phyloP scores from a whole-genome alignment of 2,888 invertebrate genomes.

The Drosophila siamana region DNA sequence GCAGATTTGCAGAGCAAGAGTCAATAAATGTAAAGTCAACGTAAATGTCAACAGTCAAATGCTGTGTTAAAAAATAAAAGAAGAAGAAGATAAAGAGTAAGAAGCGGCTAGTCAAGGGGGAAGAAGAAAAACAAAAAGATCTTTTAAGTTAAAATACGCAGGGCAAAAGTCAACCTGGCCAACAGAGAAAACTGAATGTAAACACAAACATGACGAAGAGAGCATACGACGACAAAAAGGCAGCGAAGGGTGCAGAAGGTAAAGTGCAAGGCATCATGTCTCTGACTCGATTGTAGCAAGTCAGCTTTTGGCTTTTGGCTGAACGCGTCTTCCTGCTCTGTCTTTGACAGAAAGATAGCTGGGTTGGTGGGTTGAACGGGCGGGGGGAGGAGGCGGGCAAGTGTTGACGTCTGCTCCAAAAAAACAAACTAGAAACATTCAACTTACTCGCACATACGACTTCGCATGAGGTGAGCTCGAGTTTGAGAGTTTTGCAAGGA shows the following conservation, averaged over 20 bases:
- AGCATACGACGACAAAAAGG: too few relatives aligned
- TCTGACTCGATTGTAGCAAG: constrained; percentile 43
- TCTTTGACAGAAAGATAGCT: constrained; percentile 33
- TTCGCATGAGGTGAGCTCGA: constrained; percentile 5
- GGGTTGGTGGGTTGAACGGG: not conserved
- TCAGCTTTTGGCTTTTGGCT: constrained; percentile 44
- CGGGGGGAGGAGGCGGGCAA: constrained; percentile 50
- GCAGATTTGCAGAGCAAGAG: constrained; percentile 26
- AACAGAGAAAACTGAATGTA: constrained; percentile 59
- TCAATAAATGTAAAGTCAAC: constrained; percentile 47
- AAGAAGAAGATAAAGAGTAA: constrained; percentile 7
- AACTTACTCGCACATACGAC: constrained; percentile 14
- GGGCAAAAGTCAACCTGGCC: constrained; percentile 51
- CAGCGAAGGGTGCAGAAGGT: not conserved
- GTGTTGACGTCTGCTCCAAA: constrained; percentile 65
- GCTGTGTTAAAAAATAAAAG: constrained; percentile 23
- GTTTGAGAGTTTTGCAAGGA: too few relatives aligned
- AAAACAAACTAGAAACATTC: constrained; percentile 31
- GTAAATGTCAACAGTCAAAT: constrained; percentile 65
- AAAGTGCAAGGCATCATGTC: constrained; percentile 35
- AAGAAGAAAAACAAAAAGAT: constrained; percentile 17
- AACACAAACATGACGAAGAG: constrained; percentile 48
- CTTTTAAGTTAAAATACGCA: constrained; percentile 23
- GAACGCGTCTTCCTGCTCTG: constrained; percentile 41
- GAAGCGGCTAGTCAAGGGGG: constrained; percentile 4